Evolutionary conservation across 2,113 vertebrate species (phyloP).

Genomic region (Clarias gariepinus): DNA sequence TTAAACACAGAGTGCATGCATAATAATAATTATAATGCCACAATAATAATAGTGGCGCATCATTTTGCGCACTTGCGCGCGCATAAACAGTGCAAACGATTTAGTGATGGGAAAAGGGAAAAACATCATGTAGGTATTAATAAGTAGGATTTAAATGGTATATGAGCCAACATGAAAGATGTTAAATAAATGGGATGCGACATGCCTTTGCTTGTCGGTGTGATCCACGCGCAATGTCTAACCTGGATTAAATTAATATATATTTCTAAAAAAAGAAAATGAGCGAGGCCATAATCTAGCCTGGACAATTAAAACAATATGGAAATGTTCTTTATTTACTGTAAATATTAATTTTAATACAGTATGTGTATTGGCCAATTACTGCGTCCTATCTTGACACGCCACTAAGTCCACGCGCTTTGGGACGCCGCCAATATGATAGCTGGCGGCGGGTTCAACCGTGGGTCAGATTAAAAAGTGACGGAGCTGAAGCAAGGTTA

Average conservation of each 20-base stretch:
- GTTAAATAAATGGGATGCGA: neutral
- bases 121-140: neutral
- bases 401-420: constrained; percentile 44
- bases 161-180: neutral
- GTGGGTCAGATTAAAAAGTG: constrained; percentile 74
- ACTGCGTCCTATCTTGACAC: constrained; percentile 47
- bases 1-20: neutral
- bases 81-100: neutral
- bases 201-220: neutral
- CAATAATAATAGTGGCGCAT: neutral
- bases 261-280: neutral
- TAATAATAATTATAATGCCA: neutral
- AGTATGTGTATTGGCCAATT: neutral
- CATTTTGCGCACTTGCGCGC: neutral
- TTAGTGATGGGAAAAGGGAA: neutral
- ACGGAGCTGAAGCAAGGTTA: constrained; percentile 70
- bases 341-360: neutral
- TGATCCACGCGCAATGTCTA: neutral
- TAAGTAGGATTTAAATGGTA: neutral
- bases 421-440: constrained; percentile 61
- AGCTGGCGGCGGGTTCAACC: constrained; percentile 79
- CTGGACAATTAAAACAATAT: too few relatives aligned
- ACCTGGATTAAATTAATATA: neutral
- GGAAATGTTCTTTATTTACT: too few relatives aligned
- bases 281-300: too few relatives aligned